Evolutionary conservation across 2,113 vertebrate species (phyloP), one percentile per base, ranked within the genome.

Genomic region (Mugil cephalus): DNA sequence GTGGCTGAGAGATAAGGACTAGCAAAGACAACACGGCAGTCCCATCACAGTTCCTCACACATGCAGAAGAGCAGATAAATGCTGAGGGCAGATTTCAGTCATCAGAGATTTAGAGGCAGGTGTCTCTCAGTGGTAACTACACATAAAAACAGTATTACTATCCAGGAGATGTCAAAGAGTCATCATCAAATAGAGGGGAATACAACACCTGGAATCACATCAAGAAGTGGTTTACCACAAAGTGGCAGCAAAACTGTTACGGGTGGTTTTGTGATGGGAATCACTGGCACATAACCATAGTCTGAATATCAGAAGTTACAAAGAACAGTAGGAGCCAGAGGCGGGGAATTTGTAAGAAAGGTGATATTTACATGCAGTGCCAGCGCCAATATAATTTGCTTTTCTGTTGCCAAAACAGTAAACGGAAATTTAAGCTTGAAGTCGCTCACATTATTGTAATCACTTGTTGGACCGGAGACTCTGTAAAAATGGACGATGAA

Each of bases 161-260:
- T 39, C 10, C 14, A 39, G 19, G 48, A 17, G 48, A 65, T 0
- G 2, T 0, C 24, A 18, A 65, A 19, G 30, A 59, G 42, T 0
- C 1, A 72, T 69, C 75, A 64, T 75, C 66, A 74, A 14, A 15
- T 54, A 17, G 51, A 59, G 45, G 14, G 62, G 39, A 58, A 79
- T 36, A 64, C 18, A 65, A 15, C 10, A n/a, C n/a, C 58, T 71
- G 75, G 67, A 45, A 45, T 54, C 15, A 24, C 55, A 71, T 61
- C 58, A 70, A 74, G 35, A 38, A 34, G 51, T 18, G 21, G 74
- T 63, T 75, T 24, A 71, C 70, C 79, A 35, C 79, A 76, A 54
- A 55, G 63, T 13, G 60, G 58, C 52, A 46, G 12, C 54, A 50
- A 54, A 42, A 60, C 34, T 55, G 13, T 8, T 21, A 30, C 56